Base-by-base conservation (phyloP, 1,140 invertebrate species). In the Micrasema minimum region DNA sequence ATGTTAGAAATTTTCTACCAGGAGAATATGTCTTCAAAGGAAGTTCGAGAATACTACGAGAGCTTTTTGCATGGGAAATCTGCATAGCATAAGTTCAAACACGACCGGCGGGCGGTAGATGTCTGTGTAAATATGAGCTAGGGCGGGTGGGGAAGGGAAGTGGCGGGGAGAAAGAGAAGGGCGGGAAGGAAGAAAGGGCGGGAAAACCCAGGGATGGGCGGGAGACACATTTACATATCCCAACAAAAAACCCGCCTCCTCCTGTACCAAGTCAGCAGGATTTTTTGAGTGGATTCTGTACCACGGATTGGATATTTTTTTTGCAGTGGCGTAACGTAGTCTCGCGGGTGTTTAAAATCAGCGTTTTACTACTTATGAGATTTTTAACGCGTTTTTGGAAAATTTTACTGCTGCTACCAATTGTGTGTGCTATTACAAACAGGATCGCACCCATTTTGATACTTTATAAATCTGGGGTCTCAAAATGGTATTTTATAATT, bases 171-270 rank as follows among this genome's bases (percentile, higher is more conserved):
- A 9, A 20, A 20, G 48, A 14, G 48, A 20, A 16, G 1, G 43
- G 43, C 43, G 10, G 43, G 0, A 14, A 20, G 6, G 45, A 48
- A n/a, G 16, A n/a, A 18, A n/a, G n/a, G n/a, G n/a, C n/a, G n/a
- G n/a, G n/a, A n/a, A n/a, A n/a, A n/a, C 26, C 26, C 26, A 4
- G 1, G 59, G 59, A 20, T 31, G 11, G n/a, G 16, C n/a, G 12
- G 43, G 26, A 35, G 65, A 55, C 71, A 61, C 69, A 80, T 80
- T 80, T 80, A 77, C 79, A 80, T 80, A 80, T 76, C 77, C 77
- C 77, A 78, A 80, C 77, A 79, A 79, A 79, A 80, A 80, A 76
- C 75, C 77, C 70, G 64, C 69, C 59, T 38, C 50, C 67, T 43
- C 51, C 69, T 37, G 67, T 35, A 72, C 64, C 71, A 68, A 78